phyloP scores from a whole-genome alignment of 2,113 vertebrate species.

The Murina feae region DNA sequence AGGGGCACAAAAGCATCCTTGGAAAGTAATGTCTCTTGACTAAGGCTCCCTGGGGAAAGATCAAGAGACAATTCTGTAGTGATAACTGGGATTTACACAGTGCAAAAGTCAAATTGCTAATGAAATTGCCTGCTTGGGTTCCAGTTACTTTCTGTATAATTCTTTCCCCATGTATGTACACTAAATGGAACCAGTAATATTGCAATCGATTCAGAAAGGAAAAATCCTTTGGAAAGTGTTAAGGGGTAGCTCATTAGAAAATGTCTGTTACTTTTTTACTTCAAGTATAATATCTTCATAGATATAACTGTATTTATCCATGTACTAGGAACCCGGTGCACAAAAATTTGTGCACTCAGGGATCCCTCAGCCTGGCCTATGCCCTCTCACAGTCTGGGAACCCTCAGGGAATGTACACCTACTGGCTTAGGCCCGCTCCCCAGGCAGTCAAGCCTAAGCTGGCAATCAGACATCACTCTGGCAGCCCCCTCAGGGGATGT shows the following conservation, averaged over 20 bases:
- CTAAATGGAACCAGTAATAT: background rate
- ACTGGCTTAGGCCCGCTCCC: no score
- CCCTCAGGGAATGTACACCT: no score
- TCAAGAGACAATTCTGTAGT: no score
- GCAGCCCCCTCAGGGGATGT: no score
- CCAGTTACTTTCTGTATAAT: background rate
- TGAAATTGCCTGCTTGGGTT: background rate
- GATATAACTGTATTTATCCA: background rate
- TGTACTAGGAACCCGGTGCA: no score
- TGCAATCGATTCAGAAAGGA: background rate
- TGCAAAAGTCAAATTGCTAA: background rate
- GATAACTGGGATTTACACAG: background rate
- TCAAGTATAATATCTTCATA: background rate
- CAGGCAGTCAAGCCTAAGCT: no score
- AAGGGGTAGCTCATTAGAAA: background rate
- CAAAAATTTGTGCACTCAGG: no score
- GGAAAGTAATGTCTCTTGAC: background rate
- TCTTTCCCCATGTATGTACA: background rate
- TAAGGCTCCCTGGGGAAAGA: background rate
- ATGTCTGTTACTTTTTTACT: background rate
- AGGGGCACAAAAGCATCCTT: background rate
- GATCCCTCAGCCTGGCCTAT: no score
- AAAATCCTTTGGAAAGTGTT: background rate
- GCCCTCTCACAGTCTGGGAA: no score
- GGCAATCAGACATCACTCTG: no score